A percentile compares a stretch with the other conserved stretches of the same genome.
Evolutionary conservation across 2,797 vertebrate species (phyloP).

Genomic region (Heteromormyrus szaboi): DNA sequence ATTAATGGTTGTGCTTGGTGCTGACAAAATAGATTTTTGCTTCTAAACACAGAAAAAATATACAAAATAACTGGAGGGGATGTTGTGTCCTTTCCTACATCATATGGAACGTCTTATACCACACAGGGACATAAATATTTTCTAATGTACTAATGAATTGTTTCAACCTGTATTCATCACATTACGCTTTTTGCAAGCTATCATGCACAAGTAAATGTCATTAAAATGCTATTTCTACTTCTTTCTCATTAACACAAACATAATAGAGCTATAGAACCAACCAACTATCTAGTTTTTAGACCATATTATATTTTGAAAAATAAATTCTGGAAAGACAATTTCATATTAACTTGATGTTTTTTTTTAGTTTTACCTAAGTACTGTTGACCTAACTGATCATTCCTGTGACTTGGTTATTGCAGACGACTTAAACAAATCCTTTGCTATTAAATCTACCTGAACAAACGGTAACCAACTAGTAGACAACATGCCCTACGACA

Average conservation of each 20-base stretch:
- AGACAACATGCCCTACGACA: neutral
- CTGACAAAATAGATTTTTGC: conserved; percentile 4
- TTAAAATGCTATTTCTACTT: neutral
- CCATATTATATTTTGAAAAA: neutral
- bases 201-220: neutral
- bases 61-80: neutral
- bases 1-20: neutral
- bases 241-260: neutral
- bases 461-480: neutral
- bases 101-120: neutral
- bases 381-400: neutral
- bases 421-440: neutral
- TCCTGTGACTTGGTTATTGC: neutral
- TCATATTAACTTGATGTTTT: neutral
- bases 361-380: neutral
- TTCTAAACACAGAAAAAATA: neutral
- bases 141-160: neutral
- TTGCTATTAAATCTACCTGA: neutral
- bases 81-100: neutral
- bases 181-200: neutral
- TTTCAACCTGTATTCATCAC: neutral
- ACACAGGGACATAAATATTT: neutral
- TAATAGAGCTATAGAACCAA: neutral
- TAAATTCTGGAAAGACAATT: neutral
- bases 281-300: neutral